phyloP scores from a whole-genome alignment of 2,888 invertebrate genomes.

The Onthophagus sagittarius region DNA sequence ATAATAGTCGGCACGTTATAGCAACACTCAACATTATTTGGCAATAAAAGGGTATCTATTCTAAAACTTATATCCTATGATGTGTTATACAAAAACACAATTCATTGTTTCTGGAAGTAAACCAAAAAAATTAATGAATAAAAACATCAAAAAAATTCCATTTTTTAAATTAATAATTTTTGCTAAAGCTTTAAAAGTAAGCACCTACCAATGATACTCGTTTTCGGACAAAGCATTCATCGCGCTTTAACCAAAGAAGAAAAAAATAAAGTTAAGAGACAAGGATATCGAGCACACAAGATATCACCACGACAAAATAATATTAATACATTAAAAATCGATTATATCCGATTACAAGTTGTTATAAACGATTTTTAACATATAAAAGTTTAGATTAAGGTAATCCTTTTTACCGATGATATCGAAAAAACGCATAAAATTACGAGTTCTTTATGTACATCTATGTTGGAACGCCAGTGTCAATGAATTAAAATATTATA shows the following conservation, averaged over 20 bases:
- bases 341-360: no score
- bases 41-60: constrained; percentile 18
- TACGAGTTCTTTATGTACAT: constrained; percentile 32
- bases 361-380: no score
- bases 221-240: neutral
- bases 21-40: constrained; percentile 19
- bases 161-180: neutral
- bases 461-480: constrained; percentile 34
- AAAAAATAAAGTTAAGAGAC: constrained; percentile 16
- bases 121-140: neutral
- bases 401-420: constrained; percentile 3
- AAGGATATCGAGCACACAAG: constrained; percentile 29
- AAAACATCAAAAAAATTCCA: neutral
- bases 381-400: constrained; percentile 10
- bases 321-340: neutral
- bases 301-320: constrained; percentile 29
- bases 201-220: neutral
- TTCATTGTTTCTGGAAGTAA: constrained; percentile 9
- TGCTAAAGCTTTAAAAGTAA: neutral
- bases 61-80: constrained; percentile 18
- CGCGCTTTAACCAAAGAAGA: neutral
- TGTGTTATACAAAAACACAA: constrained; percentile 14
- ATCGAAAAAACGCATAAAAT: constrained; percentile 26
- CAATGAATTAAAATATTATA: neutral
- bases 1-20: neutral